Percentiles rank a stretch among this genome's conserved stretches.
phyloP scores from a whole-genome alignment of 2,888 invertebrate genomes.

The Sinotaia quadrata region DNA sequence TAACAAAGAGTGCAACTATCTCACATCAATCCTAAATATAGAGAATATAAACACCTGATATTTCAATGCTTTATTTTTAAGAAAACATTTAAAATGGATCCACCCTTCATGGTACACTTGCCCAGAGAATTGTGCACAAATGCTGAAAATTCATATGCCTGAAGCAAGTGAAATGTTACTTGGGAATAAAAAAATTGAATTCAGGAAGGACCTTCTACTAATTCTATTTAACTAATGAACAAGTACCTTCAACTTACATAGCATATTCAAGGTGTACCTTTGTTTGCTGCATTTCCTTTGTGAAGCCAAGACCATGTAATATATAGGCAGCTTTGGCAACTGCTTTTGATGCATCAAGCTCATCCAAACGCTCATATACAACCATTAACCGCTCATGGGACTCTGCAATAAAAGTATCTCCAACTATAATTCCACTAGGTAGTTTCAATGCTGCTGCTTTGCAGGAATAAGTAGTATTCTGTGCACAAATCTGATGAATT shows the following conservation, averaged over 20 bases:
- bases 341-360: constrained; percentile 95
- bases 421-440: too few species aligned
- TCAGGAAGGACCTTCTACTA: not conserved
- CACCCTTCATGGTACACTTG: too few species aligned
- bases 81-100: too few species aligned
- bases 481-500: too few species aligned
- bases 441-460: too few species aligned
- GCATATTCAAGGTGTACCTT: constrained; percentile 77
- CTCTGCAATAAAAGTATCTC: constrained; percentile 76
- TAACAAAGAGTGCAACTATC: too few species aligned
- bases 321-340: constrained; percentile 95
- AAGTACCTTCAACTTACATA: not conserved
- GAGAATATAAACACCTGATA: too few species aligned
- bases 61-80: too few species aligned
- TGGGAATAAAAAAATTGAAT: not conserved
- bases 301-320: constrained; percentile 96
- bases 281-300: constrained; percentile 77
- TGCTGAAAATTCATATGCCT: not conserved
- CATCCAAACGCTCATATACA: constrained; percentile 96
- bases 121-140: too few species aligned
- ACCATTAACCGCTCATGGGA: constrained; percentile 97
- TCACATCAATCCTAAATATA: too few species aligned
- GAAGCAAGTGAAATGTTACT: not conserved
- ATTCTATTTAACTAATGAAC: not conserved
- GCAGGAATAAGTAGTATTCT: too few species aligned